Base-by-base conservation (phyloP, 2,888 invertebrate species). In the Drosophila neutralis region DNA sequence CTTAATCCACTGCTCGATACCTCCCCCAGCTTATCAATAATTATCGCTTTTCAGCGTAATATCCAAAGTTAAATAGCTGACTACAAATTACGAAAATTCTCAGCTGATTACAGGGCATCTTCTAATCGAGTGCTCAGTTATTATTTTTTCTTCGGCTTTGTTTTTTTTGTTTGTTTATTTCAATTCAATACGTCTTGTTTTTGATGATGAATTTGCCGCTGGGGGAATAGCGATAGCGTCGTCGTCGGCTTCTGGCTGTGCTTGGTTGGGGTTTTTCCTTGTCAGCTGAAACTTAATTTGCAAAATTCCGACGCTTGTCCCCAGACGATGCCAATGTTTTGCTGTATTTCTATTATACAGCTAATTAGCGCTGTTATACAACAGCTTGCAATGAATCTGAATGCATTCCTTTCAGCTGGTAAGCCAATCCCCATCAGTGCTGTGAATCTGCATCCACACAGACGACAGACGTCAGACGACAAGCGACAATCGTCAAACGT, bases 381-480 rank as follows among this genome's bases (percentile, higher is more conserved):
- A 78, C 68, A 35, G 57, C 68, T 66, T 70, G 78, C 70, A 57
- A 69, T 73, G 77, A 65, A 67, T 67, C 59, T 69, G 73, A 74
- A 66, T 78, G 80, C 80, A 78, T 80, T 80, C 80, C 76, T 78
- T 49, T 65, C 68, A 80, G 80, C 62, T 72, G 76, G 75, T 68
- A 73, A 74, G 56, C 77, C 83, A 83, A 83, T 79, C 82, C 73
- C 77, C 78, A 86, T 38, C 78, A 86, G 45, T 45, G 45, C 45
- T 24, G 78, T 73, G 83, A 76, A 86, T 85, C 88, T 87, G 80
- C 78, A 78, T 56, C 49, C 42, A 68, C 53, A 80, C 58, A 72
- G 65, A 57, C 57, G 27, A 31, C 61, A 64, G 38, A 54, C 66
- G 53, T 53, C 65, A 67, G 54, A 36, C 66, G 66, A 45, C 54